phyloP scores from a whole-genome alignment of 2,888 invertebrate genomes.

The Andricus curvator region DNA sequence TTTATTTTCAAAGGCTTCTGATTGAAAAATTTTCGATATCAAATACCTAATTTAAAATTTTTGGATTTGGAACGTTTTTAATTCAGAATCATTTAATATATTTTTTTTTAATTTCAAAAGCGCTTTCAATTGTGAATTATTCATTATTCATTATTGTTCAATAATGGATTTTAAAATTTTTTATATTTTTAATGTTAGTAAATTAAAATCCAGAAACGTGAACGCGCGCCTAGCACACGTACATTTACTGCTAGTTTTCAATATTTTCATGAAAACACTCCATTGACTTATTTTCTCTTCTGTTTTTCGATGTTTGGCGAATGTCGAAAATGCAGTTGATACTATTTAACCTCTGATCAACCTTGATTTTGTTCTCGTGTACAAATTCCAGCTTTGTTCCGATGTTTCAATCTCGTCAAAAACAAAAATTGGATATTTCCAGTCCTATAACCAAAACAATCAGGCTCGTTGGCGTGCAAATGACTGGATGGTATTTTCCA shows the following conservation, averaged over 20 bases:
- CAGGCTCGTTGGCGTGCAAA: not conserved
- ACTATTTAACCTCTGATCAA: slow-evolving; percentile 21
- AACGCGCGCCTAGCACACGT: too few species aligned
- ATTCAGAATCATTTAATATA: too few species aligned
- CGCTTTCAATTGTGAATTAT: too few species aligned
- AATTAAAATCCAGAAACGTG: too few species aligned
- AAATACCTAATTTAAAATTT: too few species aligned
- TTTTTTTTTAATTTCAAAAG: too few species aligned
- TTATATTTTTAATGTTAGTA: too few species aligned
- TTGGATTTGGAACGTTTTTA: too few species aligned
- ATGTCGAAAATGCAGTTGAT: not conserved
- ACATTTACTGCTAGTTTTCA: not conserved
- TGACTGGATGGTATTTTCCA: slow-evolving; percentile 13
- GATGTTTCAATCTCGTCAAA: not conserved
- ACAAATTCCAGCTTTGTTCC: not conserved
- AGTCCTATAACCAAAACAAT: not conserved
- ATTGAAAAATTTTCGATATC: too few species aligned
- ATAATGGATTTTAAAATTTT: too few species aligned
- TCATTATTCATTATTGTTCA: too few species aligned
- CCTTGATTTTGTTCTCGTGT: not conserved
- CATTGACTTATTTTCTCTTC: not conserved
- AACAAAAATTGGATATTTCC: slow-evolving; percentile 35
- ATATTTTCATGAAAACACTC: not conserved
- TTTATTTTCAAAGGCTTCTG: too few species aligned
- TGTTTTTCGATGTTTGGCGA: not conserved